Percentiles rank a stretch among this genome's conserved stretches.
These are phyloP conservation scores for Nebria salina DNA, from an alignment of 2,888 invertebrate genomes.

Conservation along the genomic window DNA sequence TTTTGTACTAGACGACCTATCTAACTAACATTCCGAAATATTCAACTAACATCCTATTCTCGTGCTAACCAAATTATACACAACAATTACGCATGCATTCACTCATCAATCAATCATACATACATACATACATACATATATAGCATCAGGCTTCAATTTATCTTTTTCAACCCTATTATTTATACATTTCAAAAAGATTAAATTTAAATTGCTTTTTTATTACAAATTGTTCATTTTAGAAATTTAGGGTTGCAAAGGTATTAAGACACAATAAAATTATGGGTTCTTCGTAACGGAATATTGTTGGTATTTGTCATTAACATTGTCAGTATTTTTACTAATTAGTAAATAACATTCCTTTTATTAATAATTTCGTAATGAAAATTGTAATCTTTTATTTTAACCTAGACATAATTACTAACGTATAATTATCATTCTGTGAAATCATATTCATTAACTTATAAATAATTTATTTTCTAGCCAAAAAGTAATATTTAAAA, in stretches of 20 bases:
- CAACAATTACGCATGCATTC: neutral
- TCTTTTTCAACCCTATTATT: no score
- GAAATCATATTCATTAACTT: neutral
- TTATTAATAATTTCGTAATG: neutral
- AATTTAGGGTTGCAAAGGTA: neutral
- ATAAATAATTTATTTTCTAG: neutral
- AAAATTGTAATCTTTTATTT: neutral
- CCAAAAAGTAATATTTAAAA: neutral
- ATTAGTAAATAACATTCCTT: slow-evolving; percentile 1
- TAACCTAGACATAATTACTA: neutral
- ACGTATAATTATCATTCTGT: neutral
- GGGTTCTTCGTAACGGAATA: neutral
- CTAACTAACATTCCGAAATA: slow-evolving; percentile 47
- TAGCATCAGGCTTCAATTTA: neutral
- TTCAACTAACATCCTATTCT: slow-evolving; percentile 35
- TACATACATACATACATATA: neutral
- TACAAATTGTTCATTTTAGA: neutral
- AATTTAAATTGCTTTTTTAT: no score
- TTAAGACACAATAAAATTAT: neutral
- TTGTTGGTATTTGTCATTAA: neutral
- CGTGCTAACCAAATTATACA: slow-evolving; percentile 4
- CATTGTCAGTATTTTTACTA: slow-evolving; percentile 12
- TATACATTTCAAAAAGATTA: no score
- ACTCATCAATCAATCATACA: neutral
- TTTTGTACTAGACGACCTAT: slow-evolving; percentile 66